Evolutionary conservation across 2,888 invertebrate genomes (phyloP).

Genomic region (Drosophila colorata): DNA sequence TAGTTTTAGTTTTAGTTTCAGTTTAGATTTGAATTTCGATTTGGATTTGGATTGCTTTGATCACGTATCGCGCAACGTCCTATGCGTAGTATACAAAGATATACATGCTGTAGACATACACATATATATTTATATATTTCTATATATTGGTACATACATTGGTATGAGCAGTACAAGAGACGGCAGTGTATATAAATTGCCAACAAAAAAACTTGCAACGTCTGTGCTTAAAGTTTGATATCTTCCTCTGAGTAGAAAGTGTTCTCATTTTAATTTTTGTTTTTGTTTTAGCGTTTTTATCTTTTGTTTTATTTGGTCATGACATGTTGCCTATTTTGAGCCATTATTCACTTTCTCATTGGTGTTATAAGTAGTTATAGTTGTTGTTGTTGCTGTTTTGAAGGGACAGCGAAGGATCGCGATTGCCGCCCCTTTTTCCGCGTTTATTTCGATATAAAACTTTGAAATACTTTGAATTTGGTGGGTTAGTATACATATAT

Average conservation of each 20-base stretch:
- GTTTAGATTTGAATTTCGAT: slow-evolving; percentile 20
- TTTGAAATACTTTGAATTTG: slow-evolving; percentile 82
- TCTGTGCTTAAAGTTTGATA: slow-evolving; percentile 29
- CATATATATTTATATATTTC: slow-evolving; percentile 8
- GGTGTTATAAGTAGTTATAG: slow-evolving; percentile 28
- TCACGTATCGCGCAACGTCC: slow-evolving; percentile 41
- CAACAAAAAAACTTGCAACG: slow-evolving; percentile 32
- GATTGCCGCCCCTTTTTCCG: slow-evolving; percentile 33
- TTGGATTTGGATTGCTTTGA: slow-evolving; percentile 43
- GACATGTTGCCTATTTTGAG: slow-evolving; percentile 33
- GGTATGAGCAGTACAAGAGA: slow-evolving; percentile 52
- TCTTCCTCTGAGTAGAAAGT: slow-evolving; percentile 16
- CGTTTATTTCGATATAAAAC: slow-evolving; percentile 64
- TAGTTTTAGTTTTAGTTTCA: slow-evolving; percentile 9
- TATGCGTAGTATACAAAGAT: slow-evolving; percentile 28
- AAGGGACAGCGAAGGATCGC: slow-evolving; percentile 22
- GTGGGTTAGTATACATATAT: slow-evolving; percentile 81
- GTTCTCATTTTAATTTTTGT: background rate
- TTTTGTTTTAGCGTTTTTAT: background rate
- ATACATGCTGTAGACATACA: slow-evolving; percentile 14
- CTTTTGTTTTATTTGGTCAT: slow-evolving; percentile 22
- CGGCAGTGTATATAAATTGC: slow-evolving; percentile 63
- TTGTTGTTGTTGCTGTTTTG: slow-evolving; percentile 17
- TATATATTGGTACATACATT: slow-evolving; percentile 17
- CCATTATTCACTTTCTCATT: slow-evolving; percentile 9